phyloP scores from a whole-genome alignment of 2,797 vertebrate species.

The Sphenodon punctatus region DNA sequence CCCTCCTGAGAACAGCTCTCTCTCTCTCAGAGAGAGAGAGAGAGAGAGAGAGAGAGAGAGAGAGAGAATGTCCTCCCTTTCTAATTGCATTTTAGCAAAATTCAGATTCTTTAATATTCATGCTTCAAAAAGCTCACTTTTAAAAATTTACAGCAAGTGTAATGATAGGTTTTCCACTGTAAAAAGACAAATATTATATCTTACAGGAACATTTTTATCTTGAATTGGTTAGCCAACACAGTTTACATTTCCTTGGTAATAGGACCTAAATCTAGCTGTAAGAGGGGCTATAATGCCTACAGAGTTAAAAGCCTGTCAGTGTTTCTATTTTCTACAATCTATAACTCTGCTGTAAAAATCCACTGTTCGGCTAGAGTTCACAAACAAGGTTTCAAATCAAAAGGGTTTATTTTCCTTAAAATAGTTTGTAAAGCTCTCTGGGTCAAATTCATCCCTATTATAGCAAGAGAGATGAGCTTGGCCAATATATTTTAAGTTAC shows the following conservation, averaged over 20 bases:
- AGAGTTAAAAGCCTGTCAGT: neutral
- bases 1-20: too few species aligned
- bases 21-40: too few species aligned
- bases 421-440: neutral
- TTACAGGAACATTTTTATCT: neutral
- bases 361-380: neutral
- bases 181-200: neutral
- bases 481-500: neutral
- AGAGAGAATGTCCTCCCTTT: neutral
- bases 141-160: neutral
- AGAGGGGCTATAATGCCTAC: neutral
- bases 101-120: neutral
- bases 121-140: neutral
- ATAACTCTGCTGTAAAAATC: neutral
- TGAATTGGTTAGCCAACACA: neutral
- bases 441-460: neutral
- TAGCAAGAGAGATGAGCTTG: neutral
- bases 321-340: neutral
- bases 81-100: neutral
- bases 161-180: neutral
- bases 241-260: neutral
- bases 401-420: neutral
- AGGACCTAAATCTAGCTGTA: neutral
- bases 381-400: neutral
- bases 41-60: too few species aligned